Conservation (phyloP, 2,113 vertebrate species). For the Leptosomus discolor region DNA sequence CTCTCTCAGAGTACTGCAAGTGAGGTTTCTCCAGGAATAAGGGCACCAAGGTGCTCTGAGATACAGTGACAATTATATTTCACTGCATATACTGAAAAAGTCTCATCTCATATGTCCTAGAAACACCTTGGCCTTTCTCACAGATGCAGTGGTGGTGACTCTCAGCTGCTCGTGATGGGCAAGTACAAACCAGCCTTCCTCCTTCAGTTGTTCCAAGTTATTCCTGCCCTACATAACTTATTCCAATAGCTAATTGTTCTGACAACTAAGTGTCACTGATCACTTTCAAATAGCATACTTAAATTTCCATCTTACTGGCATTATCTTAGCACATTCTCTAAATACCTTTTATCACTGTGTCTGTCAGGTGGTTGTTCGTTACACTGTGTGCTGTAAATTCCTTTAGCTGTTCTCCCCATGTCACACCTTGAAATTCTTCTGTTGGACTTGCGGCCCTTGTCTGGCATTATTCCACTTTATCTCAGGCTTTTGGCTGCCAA, state of each 20-base stretch:
- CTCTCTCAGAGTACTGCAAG: background rate
- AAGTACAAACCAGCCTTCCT: background rate
- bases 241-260: background rate
- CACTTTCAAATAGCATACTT: background rate
- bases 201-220: background rate
- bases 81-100: background rate
- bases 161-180: rapidly evolving
- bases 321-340: background rate
- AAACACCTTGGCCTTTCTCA: background rate
- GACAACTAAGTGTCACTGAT: background rate
- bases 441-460: background rate
- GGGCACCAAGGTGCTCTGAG: background rate
- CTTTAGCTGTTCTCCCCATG: background rate
- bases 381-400: background rate
- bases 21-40: background rate
- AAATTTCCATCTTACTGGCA: background rate
- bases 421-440: background rate
- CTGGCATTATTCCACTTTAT: background rate
- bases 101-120: background rate
- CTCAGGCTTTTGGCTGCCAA: background rate
- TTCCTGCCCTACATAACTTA: background rate
- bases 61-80: background rate
- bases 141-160: background rate
- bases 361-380: background rate
- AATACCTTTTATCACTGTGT: background rate